Evolutionary conservation across 2,797 vertebrate genomes (phyloP), one percentile per base, ranked within the genome.

Genomic region (Syngnathus acus): DNA sequence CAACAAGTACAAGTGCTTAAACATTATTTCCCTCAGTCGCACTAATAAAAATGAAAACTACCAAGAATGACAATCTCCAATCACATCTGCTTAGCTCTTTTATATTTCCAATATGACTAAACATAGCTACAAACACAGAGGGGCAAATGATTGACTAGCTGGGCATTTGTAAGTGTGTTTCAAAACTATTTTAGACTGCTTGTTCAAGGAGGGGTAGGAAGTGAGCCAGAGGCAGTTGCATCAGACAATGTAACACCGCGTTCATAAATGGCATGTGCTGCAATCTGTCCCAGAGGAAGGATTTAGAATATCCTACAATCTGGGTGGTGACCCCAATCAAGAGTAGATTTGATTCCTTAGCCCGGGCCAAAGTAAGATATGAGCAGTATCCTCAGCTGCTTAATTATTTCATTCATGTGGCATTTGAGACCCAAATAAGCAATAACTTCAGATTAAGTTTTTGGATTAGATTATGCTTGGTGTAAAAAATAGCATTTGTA

Each of bases 181-280:
- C 75, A 79, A 84, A 81, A 84, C 76, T 76, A 58, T 78, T 81
- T 85, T 38, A 63, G 78, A 85, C 78, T 74, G 17, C n/a, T 64
- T 4, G 62, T 70, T 66, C 68, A 68, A 74, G 64, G 68, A 7
- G 38, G 69, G 71, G 63, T 11, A 50, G 66, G 70, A 65, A 77
- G 48, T 39, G 66, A 77, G 59, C 73, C 66, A 48, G 69, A 58
- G 72, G 72, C 73, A 71, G 67, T 68, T 42, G 21, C 66, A 77
- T 79, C 65, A 71, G 64, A 61, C 67, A 64, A 68, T 72, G 77
- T 77, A 81, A 78, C 55, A 70, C 68, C 72, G 80, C 68, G 85
- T 86, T 64, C 84, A 90, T 88, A 93, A 91, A 88, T 93, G 92
- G 93, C 91, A 76, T 74, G 82, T 78, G 80, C 84, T 88, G 87